Base-by-base conservation (phyloP, 2,888 invertebrate genomes). In the Anaspis maculata region DNA sequence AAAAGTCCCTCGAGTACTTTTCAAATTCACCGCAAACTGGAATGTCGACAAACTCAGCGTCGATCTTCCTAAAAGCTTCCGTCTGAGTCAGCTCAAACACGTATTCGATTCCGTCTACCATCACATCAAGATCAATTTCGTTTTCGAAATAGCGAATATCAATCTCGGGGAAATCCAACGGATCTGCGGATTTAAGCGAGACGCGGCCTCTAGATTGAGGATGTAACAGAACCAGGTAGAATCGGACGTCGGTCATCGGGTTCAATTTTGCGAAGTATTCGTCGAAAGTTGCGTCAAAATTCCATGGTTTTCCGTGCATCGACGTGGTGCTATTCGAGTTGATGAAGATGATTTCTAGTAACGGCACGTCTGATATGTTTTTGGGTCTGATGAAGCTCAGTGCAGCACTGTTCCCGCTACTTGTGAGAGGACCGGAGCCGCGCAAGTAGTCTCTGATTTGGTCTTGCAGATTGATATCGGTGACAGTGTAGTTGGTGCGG, bases 111-210 rank as follows among this genome's bases (percentile, higher is more conserved):
- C 76, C 74, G 10, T 71, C 67, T 1, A 79, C 68, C 5, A 80
- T 62, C 2, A 73, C 76, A 49, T 87, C 85, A 1, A 75, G 61
- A 48, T 87, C 85, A 11, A 48, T 30, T 9, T 39, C 30, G 32
- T 57, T 54, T 0, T 45, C 39, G 3, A 52, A 46, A 23, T 44
- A 54, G 10, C 48, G 46, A 1, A 48, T 43, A 35, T 59, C 41
- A 3, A 60, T 57, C 3, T 45, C 3, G 0, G 59, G 58, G 36
- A 52, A 54, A 21, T 57, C 55, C 11, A 48, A 40, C 3, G 57
- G 54, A 39, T 48, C 42, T 1, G 34, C 46, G 4, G 58, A 52
- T 40, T 48, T 47, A 14, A 61, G 35, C 14, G 39, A 45, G 4
- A 61, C 39, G 2, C 29, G 37, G 11, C 59, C 59, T 9, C 32